A percentile compares a stretch with the other conserved stretches of the same genome.
Conservation (phyloP, 2,888 invertebrate genomes). For the Meteorus cinctellus region DNA sequence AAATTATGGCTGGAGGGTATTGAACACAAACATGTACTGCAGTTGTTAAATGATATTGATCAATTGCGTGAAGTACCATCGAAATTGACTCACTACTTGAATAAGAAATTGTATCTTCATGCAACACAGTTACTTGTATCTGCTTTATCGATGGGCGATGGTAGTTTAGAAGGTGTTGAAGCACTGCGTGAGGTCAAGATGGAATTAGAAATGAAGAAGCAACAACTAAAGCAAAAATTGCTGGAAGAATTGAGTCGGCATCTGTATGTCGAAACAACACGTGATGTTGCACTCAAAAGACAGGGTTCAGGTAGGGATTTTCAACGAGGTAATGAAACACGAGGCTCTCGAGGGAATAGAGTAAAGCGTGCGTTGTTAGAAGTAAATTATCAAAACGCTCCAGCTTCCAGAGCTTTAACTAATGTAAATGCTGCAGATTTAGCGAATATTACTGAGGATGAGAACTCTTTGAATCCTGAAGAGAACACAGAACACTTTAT, state of each 20-base stretch:
- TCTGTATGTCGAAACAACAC: constrained; percentile 80
- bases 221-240: constrained; percentile 81
- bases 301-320: constrained; percentile 79
- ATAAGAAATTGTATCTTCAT: constrained; percentile 86
- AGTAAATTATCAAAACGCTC: constrained; percentile 65
- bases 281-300: constrained; percentile 76
- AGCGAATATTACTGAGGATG: constrained; percentile 76
- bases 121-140: constrained; percentile 88
- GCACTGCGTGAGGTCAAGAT: constrained; percentile 86
- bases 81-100: constrained; percentile 79
- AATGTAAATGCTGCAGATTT: constrained; percentile 59
- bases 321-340: constrained; percentile 76
- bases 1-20: constrained; percentile 96
- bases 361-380: constrained; percentile 77
- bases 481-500: constrained; percentile 82
- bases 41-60: constrained; percentile 92
- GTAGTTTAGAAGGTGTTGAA: constrained; percentile 86
- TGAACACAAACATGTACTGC: constrained; percentile 94
- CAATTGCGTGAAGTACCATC: constrained; percentile 84
- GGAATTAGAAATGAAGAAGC: constrained; percentile 82
- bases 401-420: constrained; percentile 53
- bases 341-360: constrained; percentile 77
- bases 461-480: constrained; percentile 77
- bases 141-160: constrained; percentile 81
- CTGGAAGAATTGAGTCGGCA: constrained; percentile 83